Percentiles rank a stretch among this genome's conserved stretches.
Evolutionary conservation across 1,140 invertebrate species (phyloP).

Genomic region (Heliothis subflexa): DNA sequence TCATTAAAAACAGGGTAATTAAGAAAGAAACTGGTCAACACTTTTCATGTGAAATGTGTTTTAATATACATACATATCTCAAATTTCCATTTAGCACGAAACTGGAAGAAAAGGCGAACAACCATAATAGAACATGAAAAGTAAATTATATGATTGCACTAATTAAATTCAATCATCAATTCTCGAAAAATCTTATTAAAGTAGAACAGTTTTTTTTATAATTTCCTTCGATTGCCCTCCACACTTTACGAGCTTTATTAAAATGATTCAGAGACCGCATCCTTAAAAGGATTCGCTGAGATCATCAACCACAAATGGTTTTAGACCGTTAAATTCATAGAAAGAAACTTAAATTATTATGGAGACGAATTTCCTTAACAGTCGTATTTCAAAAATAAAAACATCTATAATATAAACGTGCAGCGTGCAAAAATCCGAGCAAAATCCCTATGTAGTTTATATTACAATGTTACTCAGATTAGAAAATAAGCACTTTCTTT

Average conservation of each 20-base stretch:
- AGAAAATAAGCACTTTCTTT: not conserved
- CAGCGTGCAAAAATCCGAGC: constrained; percentile 19
- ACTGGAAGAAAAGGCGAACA: no score
- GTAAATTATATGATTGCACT: no score
- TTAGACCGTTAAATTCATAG: not conserved
- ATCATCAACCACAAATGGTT: constrained; percentile 25
- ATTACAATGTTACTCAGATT: not conserved
- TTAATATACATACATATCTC: not conserved
- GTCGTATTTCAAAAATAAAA: not conserved
- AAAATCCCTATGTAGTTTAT: not conserved
- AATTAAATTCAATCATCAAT: no score
- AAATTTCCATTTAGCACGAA: not conserved
- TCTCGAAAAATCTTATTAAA: no score
- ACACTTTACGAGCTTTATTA: constrained; percentile 10
- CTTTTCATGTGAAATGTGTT: not conserved
- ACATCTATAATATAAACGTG: not conserved
- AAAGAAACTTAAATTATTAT: not conserved
- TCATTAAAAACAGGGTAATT: constrained; percentile 17
- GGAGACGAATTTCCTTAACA: not conserved
- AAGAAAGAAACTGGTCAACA: not conserved
- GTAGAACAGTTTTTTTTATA: not conserved
- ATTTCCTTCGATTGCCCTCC: not conserved
- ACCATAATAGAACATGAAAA: no score
- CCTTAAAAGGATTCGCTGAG: constrained; percentile 7
- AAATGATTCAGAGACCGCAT: not conserved